Evolutionary conservation across 2,797 vertebrate genomes (phyloP).

Genomic region (Halcyon smyrnensis): DNA sequence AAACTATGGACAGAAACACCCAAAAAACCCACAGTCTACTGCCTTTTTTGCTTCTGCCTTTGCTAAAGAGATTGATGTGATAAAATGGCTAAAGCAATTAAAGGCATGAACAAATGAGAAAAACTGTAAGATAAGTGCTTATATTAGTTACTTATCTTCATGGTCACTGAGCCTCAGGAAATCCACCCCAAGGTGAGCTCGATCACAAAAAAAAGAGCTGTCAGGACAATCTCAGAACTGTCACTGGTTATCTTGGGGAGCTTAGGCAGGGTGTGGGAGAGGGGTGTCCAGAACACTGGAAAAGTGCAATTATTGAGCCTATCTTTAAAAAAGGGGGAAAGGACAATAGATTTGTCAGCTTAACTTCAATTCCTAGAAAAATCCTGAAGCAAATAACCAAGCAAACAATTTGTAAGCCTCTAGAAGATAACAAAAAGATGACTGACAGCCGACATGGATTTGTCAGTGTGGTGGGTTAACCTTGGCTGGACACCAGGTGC

Average conservation of each 20-base stretch:
- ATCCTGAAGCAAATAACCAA: conserved; percentile 55
- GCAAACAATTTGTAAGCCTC: conserved; percentile 52
- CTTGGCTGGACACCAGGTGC: neutral
- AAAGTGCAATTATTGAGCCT: conserved; percentile 35
- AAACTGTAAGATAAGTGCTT: neutral
- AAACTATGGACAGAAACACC: neutral
- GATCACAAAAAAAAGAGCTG: neutral
- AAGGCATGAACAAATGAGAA: neutral
- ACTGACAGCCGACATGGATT: conserved; percentile 49
- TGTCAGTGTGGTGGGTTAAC: conserved; percentile 3
- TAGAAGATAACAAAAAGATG: conserved; percentile 55
- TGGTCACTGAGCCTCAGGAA: neutral
- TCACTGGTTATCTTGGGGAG: neutral
- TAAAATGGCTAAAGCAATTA: neutral
- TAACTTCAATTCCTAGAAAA: conserved; percentile 60
- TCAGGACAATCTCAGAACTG: conserved; percentile 14
- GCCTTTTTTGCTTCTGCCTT: neutral
- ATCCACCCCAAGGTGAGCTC: neutral
- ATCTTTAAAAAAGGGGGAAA: neutral
- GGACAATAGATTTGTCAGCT: conserved; percentile 51
- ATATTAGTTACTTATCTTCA: neutral
- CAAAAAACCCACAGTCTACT: neutral
- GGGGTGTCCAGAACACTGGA: neutral
- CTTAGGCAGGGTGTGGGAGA: neutral
- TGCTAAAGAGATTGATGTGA: neutral